Evolutionary conservation across 2,797 vertebrate species (phyloP).

Genomic region (Botia almorhae): DNA sequence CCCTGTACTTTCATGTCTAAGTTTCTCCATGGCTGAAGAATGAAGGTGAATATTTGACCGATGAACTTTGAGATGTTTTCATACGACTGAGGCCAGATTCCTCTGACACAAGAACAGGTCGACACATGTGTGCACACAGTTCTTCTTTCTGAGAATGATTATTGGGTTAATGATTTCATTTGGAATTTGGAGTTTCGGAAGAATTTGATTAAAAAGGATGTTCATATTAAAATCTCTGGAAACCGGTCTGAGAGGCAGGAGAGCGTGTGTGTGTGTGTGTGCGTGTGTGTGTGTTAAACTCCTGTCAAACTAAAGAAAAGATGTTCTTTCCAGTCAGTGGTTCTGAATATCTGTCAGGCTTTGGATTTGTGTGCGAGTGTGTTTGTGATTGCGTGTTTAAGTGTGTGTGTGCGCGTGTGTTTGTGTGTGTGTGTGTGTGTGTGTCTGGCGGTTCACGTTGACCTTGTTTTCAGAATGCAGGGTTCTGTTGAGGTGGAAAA

Average conservation of each 20-base stretch:
- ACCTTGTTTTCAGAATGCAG: conserved; percentile 34
- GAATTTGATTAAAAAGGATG: background rate
- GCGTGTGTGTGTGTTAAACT: conserved; percentile 4
- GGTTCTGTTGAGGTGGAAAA: conserved; percentile 18
- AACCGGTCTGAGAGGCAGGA: background rate
- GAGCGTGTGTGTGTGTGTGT: conserved; percentile 16
- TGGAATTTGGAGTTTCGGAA: background rate
- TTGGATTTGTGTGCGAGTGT: conserved; percentile 13
- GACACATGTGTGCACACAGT: too few species aligned
- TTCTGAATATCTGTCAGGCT: conserved; percentile 34
- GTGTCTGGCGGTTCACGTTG: conserved; percentile 21
- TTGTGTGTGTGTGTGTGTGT: conserved; percentile 31
- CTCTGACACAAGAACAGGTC: too few species aligned
- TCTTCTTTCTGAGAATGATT: too few species aligned
- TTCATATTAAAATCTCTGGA: background rate
- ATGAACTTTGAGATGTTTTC: background rate
- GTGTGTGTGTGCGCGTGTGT: conserved; percentile 27
- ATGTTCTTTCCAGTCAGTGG: conserved; percentile 45
- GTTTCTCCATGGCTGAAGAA: background rate
- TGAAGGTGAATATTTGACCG: background rate
- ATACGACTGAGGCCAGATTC: too few species aligned
- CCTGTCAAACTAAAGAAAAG: conserved; percentile 32
- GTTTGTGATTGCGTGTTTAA: conserved; percentile 31
- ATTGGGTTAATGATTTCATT: too few species aligned
- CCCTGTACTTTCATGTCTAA: background rate